A percentile compares a stretch with the other conserved stretches of the same genome.
These are phyloP conservation scores for Microplitis deprimator DNA, from an alignment of 2,888 invertebrate species.

Conservation along the genomic window DNA sequence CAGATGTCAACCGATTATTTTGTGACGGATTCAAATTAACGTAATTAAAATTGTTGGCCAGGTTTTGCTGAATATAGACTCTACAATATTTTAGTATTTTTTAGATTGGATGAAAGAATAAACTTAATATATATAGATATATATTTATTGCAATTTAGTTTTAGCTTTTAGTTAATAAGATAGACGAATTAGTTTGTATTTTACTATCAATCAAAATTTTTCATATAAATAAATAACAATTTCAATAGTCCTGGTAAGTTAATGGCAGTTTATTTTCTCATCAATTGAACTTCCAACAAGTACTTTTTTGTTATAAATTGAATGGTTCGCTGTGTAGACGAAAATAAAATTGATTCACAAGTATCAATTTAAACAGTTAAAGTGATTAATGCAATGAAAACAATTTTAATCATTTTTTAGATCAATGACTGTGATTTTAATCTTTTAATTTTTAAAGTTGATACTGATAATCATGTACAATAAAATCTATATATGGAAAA, in stretches of 20 bases:
- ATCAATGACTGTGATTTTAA: no score
- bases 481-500: no score
- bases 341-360: no score
- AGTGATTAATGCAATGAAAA: no score
- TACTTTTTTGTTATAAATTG: background rate
- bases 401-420: no score
- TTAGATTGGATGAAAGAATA: slow-evolving; percentile 43
- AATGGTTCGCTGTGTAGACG: no score
- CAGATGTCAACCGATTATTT: slow-evolving; percentile 3
- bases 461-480: no score
- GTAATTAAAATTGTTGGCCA: background rate
- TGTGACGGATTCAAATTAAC: slow-evolving; percentile 15
- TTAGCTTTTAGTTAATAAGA: slow-evolving; percentile 1
- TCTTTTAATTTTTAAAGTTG: no score
- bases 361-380: no score
- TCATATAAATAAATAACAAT: background rate
- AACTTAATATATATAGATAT: slow-evolving; percentile 17
- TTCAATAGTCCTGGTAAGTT: background rate
- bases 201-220: background rate
- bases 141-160: slow-evolving; percentile 2
- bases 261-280: background rate
- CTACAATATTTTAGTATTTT: slow-evolving; percentile 42
- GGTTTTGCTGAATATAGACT: background rate
- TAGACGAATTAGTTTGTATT: background rate
- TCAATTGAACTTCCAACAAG: background rate